Evolutionary conservation across 2,113 vertebrate genomes (phyloP).

Genomic region (Ochotona curzoniae): DNA sequence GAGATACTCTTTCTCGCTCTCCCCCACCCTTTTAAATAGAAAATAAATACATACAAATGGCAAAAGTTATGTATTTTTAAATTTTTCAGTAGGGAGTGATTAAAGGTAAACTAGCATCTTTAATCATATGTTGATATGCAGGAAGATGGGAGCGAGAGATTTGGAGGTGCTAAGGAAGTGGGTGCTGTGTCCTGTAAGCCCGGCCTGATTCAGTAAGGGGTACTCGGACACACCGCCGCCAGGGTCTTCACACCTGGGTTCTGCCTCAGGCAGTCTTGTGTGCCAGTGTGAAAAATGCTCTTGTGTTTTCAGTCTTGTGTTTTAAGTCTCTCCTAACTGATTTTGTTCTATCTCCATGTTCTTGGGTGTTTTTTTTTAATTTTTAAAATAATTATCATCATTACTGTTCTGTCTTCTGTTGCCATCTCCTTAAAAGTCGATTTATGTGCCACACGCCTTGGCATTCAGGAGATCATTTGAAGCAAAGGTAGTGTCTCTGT

Average conservation of each 20-base stretch:
- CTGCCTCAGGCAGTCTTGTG: slow-evolving; percentile 62
- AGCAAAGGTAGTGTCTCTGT: slow-evolving; percentile 96
- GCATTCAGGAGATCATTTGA: slow-evolving; percentile 97
- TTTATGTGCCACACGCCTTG: slow-evolving; percentile 98
- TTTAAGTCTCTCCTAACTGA: slow-evolving; percentile 87
- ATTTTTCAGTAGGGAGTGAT: no score
- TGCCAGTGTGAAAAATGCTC: slow-evolving; percentile 65
- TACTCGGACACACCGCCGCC: rapidly evolving
- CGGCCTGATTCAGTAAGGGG: not conserved
- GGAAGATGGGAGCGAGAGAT: not conserved
- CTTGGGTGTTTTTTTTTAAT: slow-evolving; percentile 77
- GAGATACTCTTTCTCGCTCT: no score
- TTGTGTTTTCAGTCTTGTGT: slow-evolving; percentile 77
- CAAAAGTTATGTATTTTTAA: no score
- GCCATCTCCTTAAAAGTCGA: slow-evolving; percentile 92
- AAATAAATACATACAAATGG: no score
- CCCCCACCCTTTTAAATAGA: no score
- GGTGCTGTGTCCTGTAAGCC: not conserved
- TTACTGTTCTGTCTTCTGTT: slow-evolving; percentile 84
- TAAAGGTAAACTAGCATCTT: not conserved
- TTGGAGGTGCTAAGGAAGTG: not conserved
- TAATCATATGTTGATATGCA: not conserved
- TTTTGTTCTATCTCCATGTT: slow-evolving; percentile 92
- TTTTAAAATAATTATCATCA: slow-evolving; percentile 79
- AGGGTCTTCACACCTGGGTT: not conserved